These are phyloP conservation scores for Dendrolimus punctatus DNA, from an alignment of 1,140 invertebrate genomes.

Conservation along the genomic window DNA sequence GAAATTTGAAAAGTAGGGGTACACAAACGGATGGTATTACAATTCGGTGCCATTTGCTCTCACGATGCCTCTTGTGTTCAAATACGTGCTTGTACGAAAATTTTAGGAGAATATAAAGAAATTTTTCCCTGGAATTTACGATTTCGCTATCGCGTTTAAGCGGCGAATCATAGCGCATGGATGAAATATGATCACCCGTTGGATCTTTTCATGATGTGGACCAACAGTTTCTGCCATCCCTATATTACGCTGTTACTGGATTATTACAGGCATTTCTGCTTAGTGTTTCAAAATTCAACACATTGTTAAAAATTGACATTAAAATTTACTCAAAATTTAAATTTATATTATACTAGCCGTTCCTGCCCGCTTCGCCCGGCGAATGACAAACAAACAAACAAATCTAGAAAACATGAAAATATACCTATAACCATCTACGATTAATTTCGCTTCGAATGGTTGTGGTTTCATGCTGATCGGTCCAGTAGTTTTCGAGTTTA, in stretches of 20 bases:
- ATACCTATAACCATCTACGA: too few species aligned
- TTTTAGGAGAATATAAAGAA: constrained; percentile 48
- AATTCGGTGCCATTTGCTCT: constrained; percentile 43
- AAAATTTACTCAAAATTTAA: too few species aligned
- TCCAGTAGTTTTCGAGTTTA: too few species aligned
- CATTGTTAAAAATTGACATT: too few species aligned
- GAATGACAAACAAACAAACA: too few species aligned
- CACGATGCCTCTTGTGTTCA: constrained; percentile 30
- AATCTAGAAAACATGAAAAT: too few species aligned
- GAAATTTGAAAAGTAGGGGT: constrained; percentile 47
- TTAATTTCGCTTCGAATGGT: too few species aligned
- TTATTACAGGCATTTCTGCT: constrained; percentile 9
- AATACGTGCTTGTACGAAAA: constrained; percentile 42
- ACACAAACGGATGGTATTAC: constrained; percentile 39
- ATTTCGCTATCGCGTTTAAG: constrained; percentile 54
- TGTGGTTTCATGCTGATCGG: too few species aligned
- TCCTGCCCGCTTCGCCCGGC: too few species aligned
- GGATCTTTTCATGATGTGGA: constrained; percentile 8
- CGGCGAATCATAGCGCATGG: constrained; percentile 42
- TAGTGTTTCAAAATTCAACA: too few species aligned
- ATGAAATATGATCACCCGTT: constrained; percentile 46
- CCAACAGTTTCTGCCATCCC: background rate
- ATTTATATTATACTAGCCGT: too few species aligned
- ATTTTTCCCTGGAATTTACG: constrained; percentile 44
- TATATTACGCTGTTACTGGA: constrained; percentile 9